Percentiles rank a stretch among this genome's conserved stretches.
Conservation (phyloP, 2,888 invertebrate genomes). For the Ochlodes sylvanus region DNA sequence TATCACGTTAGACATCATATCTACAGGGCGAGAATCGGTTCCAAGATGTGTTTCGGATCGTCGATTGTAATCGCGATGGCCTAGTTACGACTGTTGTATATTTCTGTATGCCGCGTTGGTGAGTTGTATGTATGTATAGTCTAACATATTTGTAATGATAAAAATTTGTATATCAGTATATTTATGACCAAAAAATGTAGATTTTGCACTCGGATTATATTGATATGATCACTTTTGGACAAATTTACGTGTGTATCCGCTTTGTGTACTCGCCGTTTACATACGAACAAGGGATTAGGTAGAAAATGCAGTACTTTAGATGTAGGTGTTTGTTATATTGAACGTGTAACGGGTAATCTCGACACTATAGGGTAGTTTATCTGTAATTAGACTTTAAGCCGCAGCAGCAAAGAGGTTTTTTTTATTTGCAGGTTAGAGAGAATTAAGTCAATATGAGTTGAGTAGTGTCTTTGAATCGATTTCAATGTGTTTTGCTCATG, state of each 20-base stretch:
- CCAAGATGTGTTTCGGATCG: conserved; percentile 7
- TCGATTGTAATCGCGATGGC: conserved; percentile 29
- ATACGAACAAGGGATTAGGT: conserved; percentile 48
- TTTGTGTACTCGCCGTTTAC: conserved; percentile 49
- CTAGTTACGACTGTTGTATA: conserved; percentile 37
- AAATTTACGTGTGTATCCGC: conserved; percentile 54
- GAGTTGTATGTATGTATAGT: conserved; percentile 45
- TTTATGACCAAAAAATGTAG: conserved; percentile 79
- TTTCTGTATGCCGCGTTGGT: conserved; percentile 13
- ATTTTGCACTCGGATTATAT: conserved; percentile 72
- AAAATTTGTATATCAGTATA: conserved; percentile 77
- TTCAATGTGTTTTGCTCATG: conserved; percentile 2
- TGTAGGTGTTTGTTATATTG: conserved; percentile 34
- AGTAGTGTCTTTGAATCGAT: conserved; percentile 14
- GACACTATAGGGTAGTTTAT: conserved; percentile 24
- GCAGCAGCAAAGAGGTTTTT: conserved; percentile 5
- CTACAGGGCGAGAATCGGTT: conserved; percentile 7
- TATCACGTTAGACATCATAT: not conserved
- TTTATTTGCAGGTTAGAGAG: conserved; percentile 5
- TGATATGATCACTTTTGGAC: conserved; percentile 66
- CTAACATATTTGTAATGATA: conserved; percentile 58
- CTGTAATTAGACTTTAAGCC: conserved; percentile 21
- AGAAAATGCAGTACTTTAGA: conserved; percentile 37
- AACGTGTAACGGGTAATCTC: conserved; percentile 13
- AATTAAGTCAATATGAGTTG: not conserved